phyloP scores from a whole-genome alignment of 2,888 invertebrate species.

The Oconnorella tubifera region DNA sequence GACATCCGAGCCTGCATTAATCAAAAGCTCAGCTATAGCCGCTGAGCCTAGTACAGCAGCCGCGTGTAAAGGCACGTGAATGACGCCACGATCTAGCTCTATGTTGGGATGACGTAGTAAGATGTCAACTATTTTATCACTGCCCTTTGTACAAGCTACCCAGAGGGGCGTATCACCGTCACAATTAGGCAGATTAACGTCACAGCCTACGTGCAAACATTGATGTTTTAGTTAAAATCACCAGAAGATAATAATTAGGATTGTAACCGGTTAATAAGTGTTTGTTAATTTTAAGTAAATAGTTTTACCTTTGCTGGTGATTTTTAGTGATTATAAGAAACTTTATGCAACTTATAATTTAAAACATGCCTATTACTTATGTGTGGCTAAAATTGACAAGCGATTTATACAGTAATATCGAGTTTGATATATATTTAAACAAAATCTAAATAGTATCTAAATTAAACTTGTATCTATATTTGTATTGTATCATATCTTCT shows the following conservation, averaged over 20 bases:
- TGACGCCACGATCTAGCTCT: conserved; percentile 35
- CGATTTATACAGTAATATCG: too few species aligned
- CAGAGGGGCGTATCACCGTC: conserved; percentile 45
- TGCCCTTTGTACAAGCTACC: conserved; percentile 48
- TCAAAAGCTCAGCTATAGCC: conserved; percentile 41
- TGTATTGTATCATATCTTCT: too few species aligned
- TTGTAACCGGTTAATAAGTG: not conserved
- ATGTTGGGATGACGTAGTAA: conserved; percentile 41
- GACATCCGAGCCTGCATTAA: conserved; percentile 46
- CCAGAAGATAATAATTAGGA: not conserved
- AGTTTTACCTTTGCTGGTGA: too few species aligned
- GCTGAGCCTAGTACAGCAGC: conserved; percentile 44
- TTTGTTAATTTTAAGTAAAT: too few species aligned
- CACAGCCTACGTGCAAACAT: conserved; percentile 46
- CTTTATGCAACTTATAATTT: too few species aligned
- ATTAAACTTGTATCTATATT: too few species aligned
- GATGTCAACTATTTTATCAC: conserved; percentile 40
- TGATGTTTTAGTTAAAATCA: not conserved
- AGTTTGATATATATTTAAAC: too few species aligned
- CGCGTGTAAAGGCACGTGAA: conserved; percentile 43
- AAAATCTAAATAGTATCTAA: too few species aligned
- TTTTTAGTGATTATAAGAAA: too few species aligned
- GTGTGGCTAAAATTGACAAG: too few species aligned
- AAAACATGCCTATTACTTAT: too few species aligned
- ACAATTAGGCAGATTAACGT: conserved; percentile 42